phyloP scores from a whole-genome alignment of 2,113 vertebrate species.

The Seriola aureovittata region DNA sequence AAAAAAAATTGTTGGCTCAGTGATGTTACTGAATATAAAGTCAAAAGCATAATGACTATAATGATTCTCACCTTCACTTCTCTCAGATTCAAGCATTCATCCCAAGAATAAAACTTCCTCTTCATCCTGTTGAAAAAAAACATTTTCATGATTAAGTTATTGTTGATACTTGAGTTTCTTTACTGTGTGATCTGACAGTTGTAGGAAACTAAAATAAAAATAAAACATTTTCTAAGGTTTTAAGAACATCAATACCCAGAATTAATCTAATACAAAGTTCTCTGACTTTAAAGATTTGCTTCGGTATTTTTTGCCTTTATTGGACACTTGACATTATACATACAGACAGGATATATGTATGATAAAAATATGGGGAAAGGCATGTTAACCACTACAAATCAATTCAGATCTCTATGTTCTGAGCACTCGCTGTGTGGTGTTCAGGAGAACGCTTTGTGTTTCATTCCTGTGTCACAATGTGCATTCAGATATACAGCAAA shows the following conservation, averaged over 20 bases:
- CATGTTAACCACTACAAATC: too few relatives aligned
- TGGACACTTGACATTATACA: background rate
- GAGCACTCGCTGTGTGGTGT: too few relatives aligned
- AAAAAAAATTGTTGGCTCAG: background rate
- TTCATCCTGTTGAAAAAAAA: conserved; percentile 88
- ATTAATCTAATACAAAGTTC: background rate
- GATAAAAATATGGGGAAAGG: too few relatives aligned
- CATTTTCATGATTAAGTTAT: background rate
- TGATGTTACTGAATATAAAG: background rate
- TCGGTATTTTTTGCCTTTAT: background rate
- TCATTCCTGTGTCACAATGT: too few relatives aligned
- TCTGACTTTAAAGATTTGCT: background rate
- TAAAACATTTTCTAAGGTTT: background rate
- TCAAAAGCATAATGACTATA: background rate
- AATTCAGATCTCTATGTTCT: too few relatives aligned
- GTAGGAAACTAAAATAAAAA: background rate
- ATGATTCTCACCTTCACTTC: conserved; percentile 92
- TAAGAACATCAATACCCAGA: background rate
- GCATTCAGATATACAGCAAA: too few relatives aligned
- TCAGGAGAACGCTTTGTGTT: too few relatives aligned
- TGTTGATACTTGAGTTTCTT: background rate
- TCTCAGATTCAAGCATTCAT: conserved; percentile 95
- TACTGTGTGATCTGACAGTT: background rate
- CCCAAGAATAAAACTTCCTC: conserved; percentile 97
- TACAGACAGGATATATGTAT: too few relatives aligned